Evolutionary conservation across 1,140 invertebrate species (phyloP), one percentile per base, ranked within the genome.

Genomic region (Liolophura sinensis): DNA sequence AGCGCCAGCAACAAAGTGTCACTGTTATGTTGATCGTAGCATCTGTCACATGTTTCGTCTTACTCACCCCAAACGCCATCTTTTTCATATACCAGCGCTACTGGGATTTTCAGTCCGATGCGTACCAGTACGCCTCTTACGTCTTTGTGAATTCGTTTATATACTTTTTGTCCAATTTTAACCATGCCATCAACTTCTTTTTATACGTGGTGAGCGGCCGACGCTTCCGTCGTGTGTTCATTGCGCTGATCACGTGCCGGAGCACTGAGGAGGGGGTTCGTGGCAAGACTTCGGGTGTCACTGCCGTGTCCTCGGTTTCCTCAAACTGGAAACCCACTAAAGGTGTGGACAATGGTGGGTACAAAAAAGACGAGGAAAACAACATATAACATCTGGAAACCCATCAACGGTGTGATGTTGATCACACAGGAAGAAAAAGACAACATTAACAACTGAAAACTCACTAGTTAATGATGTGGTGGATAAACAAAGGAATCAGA

Each of bases 171-270:
- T 40, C 57, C 1, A 65, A 68, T 46, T 52, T 59, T 24, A 66
- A 63, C 24, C 66, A 73, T 52, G 72, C 72, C 40, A 58, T 71
- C n/a, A 73, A 73, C 60, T 71, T 73, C 40, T 68, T 66, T 57
- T 31, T 73, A 1, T 73, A 73, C 64, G 70, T 70, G 52, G 31
- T 71, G 16, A 61, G 59, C 25, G 60, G 60, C 24, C 22, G 55
- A 16, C 57, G 56, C 15, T 73, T 73, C 47, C 68, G 72, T 3
- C 16, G 20, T 0, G 63, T 67, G 12, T 69, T 72, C 25, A 11
- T 66, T 11, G 40, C 64, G 7, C 7, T 67, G 22, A 40, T 40
- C 31, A 40, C 31, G 9, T 40, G 31, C 9, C 31, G 31, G 3
- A 40, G 31, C 9, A 40, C 31, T 40, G 31, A 40, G 31, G 31